phyloP scores from a whole-genome alignment of 1,140 invertebrate genomes.

The Aphelinus certus region DNA sequence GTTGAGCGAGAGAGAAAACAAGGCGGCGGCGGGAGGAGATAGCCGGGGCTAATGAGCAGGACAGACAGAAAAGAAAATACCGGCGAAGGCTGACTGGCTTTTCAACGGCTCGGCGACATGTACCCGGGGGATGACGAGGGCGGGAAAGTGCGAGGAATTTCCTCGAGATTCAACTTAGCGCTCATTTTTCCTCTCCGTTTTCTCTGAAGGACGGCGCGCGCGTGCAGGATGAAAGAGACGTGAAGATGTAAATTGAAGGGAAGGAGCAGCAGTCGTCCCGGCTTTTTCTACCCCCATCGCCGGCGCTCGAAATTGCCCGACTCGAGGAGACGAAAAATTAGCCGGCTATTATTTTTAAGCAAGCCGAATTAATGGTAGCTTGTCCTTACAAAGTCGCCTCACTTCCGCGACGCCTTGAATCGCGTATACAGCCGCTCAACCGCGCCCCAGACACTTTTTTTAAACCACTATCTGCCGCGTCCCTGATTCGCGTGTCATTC shows the following conservation, averaged over 20 bases:
- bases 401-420: neutral
- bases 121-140: neutral
- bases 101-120: neutral
- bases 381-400: constrained; percentile 3
- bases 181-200: constrained; percentile 23
- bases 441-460: neutral
- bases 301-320: constrained; percentile 12
- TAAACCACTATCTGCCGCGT: neutral
- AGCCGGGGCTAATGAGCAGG: neutral
- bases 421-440: neutral
- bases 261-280: constrained; percentile 3
- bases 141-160: constrained; percentile 22
- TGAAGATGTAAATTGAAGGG: constrained; percentile 37
- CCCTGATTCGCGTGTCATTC: neutral
- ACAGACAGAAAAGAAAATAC: neutral
- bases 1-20: too few relatives aligned
- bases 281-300: neutral
- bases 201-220: constrained; percentile 12
- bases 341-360: constrained; percentile 33
- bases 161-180: constrained; percentile 31
- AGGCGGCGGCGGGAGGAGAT: neutral
- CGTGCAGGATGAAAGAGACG: constrained; percentile 22
- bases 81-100: neutral
- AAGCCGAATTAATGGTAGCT: constrained; percentile 45
- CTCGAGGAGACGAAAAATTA: constrained; percentile 35